Percentiles rank a stretch among this genome's conserved stretches.
Conservation (phyloP, 2,888 invertebrate genomes). For the Scelioninae gen. 1 region DNA sequence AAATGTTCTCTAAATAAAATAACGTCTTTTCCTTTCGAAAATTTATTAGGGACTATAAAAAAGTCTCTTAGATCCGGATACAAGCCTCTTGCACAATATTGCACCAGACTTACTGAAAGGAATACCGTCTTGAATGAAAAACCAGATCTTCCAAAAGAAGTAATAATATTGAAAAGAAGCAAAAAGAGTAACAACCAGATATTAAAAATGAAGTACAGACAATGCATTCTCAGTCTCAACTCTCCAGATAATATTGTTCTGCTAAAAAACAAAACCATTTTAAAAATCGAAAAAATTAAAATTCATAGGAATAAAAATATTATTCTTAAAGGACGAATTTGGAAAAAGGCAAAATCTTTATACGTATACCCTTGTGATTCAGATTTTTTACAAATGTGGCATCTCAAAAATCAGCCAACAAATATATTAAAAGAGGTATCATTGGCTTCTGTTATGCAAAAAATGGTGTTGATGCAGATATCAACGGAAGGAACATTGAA, state of each 20-base stretch:
- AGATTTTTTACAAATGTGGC: constrained; percentile 11
- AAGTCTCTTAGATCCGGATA: constrained; percentile 3
- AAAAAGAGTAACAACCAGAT: neutral
- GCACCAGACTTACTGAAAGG: neutral
- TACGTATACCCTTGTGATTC: constrained; percentile 14
- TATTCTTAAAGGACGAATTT: neutral
- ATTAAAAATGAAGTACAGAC: constrained; percentile 5
- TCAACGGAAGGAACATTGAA: neutral
- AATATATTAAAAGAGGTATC: neutral
- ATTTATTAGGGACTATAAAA: constrained; percentile 17
- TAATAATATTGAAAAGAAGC: constrained; percentile 1
- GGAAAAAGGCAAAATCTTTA: neutral
- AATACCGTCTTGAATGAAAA: neutral
- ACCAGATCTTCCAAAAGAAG: neutral
- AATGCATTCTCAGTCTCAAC: neutral
- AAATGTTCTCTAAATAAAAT: constrained; percentile 23
- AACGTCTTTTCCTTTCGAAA: constrained; percentile 46
- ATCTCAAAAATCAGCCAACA: neutral
- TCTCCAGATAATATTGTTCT: constrained; percentile 1
- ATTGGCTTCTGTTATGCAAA: neutral
- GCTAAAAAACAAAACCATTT: neutral
- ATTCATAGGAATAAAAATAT: constrained; percentile 3
- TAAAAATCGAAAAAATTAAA: neutral
- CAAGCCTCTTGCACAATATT: constrained; percentile 6
- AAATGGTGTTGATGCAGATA: neutral